These are phyloP conservation scores for Drosophila anceps DNA, from an alignment of 2,888 invertebrate species.

Conservation along the genomic window DNA sequence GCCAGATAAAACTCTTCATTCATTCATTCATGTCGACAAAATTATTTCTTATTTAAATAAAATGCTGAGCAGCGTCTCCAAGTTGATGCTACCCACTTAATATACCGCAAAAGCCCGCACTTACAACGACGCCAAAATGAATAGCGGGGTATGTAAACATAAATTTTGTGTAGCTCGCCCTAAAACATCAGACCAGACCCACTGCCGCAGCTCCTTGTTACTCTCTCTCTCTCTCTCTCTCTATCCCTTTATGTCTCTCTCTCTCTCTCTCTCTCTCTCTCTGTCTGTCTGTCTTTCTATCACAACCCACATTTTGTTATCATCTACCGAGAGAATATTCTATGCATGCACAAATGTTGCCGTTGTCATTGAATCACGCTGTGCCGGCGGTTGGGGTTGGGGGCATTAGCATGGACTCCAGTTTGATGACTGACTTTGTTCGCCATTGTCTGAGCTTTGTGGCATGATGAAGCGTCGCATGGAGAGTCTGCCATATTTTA, in stretches of 20 bases:
- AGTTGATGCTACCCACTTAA: slow-evolving; percentile 76
- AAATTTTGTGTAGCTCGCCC: slow-evolving; percentile 72
- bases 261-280: neutral
- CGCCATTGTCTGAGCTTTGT: slow-evolving; percentile 60
- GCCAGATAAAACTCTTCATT: slow-evolving; percentile 82
- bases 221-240: neutral
- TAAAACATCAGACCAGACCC: slow-evolving; percentile 5
- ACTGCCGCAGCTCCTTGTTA: slow-evolving; percentile 1
- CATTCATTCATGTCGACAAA: slow-evolving; percentile 82
- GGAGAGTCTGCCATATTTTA: slow-evolving; percentile 55
- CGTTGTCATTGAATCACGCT: slow-evolving; percentile 80
- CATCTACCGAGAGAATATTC: slow-evolving; percentile 77
- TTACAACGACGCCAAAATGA: slow-evolving; percentile 73
- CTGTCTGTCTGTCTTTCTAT: neutral
- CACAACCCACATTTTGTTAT: slow-evolving; percentile 70
- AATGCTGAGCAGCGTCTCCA: slow-evolving; percentile 66
- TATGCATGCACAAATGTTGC: slow-evolving; percentile 82
- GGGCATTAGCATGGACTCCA: slow-evolving; percentile 58
- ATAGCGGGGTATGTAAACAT: slow-evolving; percentile 80
- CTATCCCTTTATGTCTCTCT: neutral
- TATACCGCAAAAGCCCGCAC: slow-evolving; percentile 81
- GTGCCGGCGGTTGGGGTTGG: slow-evolving; percentile 35
- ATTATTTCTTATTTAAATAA: slow-evolving; percentile 83
- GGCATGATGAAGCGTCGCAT: slow-evolving; percentile 55
- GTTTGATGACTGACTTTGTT: slow-evolving; percentile 65